Conservation (phyloP, 1,140 invertebrate genomes). For the Eueides isabella region DNA sequence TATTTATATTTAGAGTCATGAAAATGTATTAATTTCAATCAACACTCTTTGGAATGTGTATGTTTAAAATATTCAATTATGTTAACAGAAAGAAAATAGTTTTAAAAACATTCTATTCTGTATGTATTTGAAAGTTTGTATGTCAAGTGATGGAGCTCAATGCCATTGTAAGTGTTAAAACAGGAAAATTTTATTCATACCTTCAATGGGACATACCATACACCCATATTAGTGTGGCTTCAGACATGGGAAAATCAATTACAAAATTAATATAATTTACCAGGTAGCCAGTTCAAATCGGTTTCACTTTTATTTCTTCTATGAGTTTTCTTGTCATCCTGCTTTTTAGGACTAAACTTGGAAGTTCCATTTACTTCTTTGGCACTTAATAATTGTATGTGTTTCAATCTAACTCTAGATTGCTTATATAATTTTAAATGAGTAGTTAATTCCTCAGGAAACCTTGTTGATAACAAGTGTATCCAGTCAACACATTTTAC, state of each 20-base stretch:
- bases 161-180: too few species aligned
- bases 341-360: constrained; percentile 74
- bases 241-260: too few species aligned
- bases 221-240: too few species aligned
- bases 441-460: constrained; percentile 95
- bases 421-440: constrained; percentile 93
- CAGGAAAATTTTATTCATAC: too few species aligned
- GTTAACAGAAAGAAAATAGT: too few species aligned
- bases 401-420: constrained; percentile 83
- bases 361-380: constrained; percentile 82
- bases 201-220: too few species aligned
- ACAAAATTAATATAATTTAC: constrained; percentile 41
- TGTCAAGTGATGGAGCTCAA: too few species aligned
- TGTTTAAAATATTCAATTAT: too few species aligned
- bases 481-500: constrained; percentile 95
- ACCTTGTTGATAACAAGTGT: constrained; percentile 90
- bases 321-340: constrained; percentile 82
- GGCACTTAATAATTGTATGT: constrained; percentile 63
- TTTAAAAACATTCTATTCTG: too few species aligned
- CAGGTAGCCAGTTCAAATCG: constrained; percentile 85
- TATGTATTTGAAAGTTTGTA: too few species aligned
- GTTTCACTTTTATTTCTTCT: constrained; percentile 88
- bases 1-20: not conserved
- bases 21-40: not conserved
- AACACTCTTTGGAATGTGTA: not conserved